Percentiles rank a stretch among this genome's conserved stretches.
Evolutionary conservation across 2,888 invertebrate species (phyloP).

Genomic region (Amblyjoppa fuscipennis): DNA sequence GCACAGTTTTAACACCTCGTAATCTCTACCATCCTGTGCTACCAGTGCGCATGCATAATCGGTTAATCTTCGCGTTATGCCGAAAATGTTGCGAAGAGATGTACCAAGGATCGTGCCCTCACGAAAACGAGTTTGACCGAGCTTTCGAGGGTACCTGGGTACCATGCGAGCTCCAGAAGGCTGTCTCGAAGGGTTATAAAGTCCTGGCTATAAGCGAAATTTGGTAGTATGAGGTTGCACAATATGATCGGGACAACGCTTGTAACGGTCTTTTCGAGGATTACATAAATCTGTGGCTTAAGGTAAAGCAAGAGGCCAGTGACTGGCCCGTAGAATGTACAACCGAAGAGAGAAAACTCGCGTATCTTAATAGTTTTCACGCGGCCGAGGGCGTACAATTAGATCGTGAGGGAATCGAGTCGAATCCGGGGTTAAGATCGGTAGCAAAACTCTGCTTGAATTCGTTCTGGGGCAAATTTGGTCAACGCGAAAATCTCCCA

Average conservation of each 20-base stretch:
- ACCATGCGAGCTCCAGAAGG: constrained; percentile 74
- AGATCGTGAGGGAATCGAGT: constrained; percentile 66
- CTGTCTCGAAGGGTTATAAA: constrained; percentile 71
- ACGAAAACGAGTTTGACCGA: background rate
- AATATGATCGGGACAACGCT: constrained; percentile 54
- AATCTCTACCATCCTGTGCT: no score
- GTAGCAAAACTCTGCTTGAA: constrained; percentile 75
- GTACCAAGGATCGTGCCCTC: background rate
- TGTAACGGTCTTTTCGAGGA: constrained; percentile 70
- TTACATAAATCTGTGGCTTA: constrained; percentile 75
- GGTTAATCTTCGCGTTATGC: background rate
- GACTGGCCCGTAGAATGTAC: constrained; percentile 70
- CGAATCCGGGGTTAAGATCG: constrained; percentile 72
- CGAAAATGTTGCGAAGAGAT: constrained; percentile 1
- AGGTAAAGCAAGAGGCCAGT: constrained; percentile 73
- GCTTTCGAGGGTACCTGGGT: constrained; percentile 77
- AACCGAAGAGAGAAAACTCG: background rate
- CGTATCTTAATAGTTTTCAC: constrained; percentile 53
- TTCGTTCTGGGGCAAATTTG: constrained; percentile 77
- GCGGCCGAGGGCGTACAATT: constrained; percentile 69
- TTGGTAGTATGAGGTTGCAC: constrained; percentile 71
- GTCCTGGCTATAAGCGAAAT: constrained; percentile 56
- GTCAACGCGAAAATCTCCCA: constrained; percentile 70
- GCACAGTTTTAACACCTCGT: background rate
- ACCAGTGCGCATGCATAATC: background rate